Evolutionary conservation across 2,113 vertebrate species (phyloP), one percentile per base, ranked within the genome.

Genomic region (Cyanoliseus patagonus): DNA sequence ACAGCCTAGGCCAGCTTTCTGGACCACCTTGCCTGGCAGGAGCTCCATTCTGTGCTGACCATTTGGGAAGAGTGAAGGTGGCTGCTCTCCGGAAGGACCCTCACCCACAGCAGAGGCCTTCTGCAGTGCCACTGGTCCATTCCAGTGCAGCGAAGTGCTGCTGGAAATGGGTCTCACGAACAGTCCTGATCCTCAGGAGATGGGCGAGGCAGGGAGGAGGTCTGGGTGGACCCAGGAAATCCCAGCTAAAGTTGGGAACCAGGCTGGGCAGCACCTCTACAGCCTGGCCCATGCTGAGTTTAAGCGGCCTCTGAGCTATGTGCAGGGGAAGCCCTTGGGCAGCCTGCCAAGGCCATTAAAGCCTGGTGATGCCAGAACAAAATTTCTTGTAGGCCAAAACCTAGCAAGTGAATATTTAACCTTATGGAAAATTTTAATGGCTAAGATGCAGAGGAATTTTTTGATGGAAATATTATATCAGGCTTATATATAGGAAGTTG

Each of bases 41-140:
- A 63, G 35, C 2, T 1, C 41, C 35, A 7, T 16, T 16, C 39
- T 5, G 0, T 0, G 5, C 14, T 1, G 1, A 35, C 19, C 4
- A 0, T 1, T 0, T 0, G 35, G 46, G 55, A 39, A 35, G 4
- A 3, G 44, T 0, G 0, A n/a, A 7, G 46, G 15, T 3, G 2
- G 35, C 25, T 49, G 39, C 20, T 49, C 31, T 9, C 46, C 24
- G 17, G 17, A 18, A 25, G 11, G 6, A 35, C 57, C 33, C 22
- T 35, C 33, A 59, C 9, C 6, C 33, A 35, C 9, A 59, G 13
- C 33, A 59, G 57, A 59, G 13, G 22, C 33, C 33, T 59, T 35
- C 57, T 59, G 33, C 57, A 59, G 33, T 35, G 33, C 33, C 33
- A 35, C 9, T 35, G n/a, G 13, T 23, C 30, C 0, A 3, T 25